Evolutionary conservation across 2,113 vertebrate genomes (phyloP), one percentile per base, ranked within the genome.

Genomic region (Petrocephalus microphthalmus): DNA sequence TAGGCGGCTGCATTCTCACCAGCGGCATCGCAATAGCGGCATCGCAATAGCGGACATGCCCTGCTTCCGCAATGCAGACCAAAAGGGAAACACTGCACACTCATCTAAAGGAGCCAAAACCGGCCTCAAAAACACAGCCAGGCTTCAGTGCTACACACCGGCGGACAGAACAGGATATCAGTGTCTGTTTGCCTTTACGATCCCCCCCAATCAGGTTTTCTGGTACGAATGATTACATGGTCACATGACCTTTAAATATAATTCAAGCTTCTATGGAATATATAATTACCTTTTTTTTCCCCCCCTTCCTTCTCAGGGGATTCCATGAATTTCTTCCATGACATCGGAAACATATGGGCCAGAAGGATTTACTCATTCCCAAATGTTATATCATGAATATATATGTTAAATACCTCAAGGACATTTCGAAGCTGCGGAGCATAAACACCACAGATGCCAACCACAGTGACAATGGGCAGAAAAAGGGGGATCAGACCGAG

Each of bases 391-490:
- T 42, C 42, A 42, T 42, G n/a, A n/a, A n/a, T n/a, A n/a, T n/a
- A n/a, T n/a, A n/a, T n/a, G n/a, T n/a, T n/a, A 4, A 52, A n/a
- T 37, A n/a, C 33, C 8, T 20, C 2, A 33, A 54, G 85, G 20
- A 22, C n/a, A 20, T 22, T 22, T 25, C 20, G 54, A 47, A 22
- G n/a, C 2, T 45, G 29, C 29, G 45, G 2, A 47, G 7, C n/a
- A 17, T 6, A n/a, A 2, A 45, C 1, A 13, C 2, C 22, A n/a
- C n/a, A n/a, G 22, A 11, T n/a, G 13, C 56, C 17, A 19, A 37
- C 7, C n/a, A 29, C 17, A 20, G 15, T 5, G 88, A 88, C 82
- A 89, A 90, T 88, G 89, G 88, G 88, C 88, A 90, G 57, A 64
- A 89, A 84, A 20, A 5, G 37, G 25, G 11, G 64, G 29, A 29